Evolutionary conservation across 1,140 invertebrate species (phyloP).

Genomic region (Doryteuthis pealeii): DNA sequence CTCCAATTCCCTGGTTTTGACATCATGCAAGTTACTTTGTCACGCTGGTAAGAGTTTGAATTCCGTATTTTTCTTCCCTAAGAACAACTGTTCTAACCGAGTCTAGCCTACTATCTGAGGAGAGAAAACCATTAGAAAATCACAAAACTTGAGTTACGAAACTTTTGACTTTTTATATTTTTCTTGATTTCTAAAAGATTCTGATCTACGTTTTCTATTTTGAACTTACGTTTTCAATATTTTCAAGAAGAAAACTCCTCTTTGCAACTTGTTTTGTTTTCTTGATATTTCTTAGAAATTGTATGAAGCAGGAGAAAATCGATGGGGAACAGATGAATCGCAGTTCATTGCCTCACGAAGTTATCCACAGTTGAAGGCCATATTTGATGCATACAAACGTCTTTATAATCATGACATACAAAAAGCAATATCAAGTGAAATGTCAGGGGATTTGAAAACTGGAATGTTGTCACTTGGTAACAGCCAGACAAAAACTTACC

Average conservation of each 20-base stretch:
- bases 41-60: too few species aligned
- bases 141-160: too few species aligned
- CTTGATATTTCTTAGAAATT: conserved; percentile 40
- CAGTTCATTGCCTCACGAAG: conserved; percentile 55
- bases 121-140: too few species aligned
- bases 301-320: conserved; percentile 61
- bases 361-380: conserved; percentile 53
- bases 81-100: too few species aligned
- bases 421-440: conserved; percentile 56
- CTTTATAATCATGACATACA: conserved; percentile 51
- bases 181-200: too few species aligned
- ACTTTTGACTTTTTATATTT: too few species aligned
- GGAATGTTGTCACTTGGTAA: conserved; percentile 57
- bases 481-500: conserved; percentile 15
- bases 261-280: neutral
- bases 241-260: neutral
- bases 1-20: too few species aligned
- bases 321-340: conserved; percentile 64
- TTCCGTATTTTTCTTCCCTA: too few species aligned
- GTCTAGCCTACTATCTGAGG: too few species aligned
- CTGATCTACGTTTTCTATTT: too few species aligned
- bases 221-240: too few species aligned
- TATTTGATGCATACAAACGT: conserved; percentile 56
- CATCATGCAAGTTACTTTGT: too few species aligned
- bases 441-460: conserved; percentile 58